These are phyloP conservation scores for Heliornis fulica DNA, from an alignment of 2,113 vertebrate species.

Conservation along the genomic window DNA sequence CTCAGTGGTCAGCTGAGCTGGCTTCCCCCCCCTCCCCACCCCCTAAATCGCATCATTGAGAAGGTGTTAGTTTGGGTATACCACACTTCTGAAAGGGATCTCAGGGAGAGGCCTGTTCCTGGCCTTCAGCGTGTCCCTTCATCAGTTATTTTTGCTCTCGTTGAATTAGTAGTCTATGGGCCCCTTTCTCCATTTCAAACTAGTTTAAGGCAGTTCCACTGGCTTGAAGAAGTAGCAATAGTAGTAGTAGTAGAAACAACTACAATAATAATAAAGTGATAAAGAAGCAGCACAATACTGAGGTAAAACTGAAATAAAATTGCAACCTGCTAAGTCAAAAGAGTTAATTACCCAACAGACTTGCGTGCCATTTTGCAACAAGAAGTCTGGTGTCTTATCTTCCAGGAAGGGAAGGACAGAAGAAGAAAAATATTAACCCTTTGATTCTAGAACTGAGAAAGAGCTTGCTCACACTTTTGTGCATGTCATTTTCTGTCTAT, in stretches of 20 bases:
- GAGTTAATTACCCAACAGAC: background rate
- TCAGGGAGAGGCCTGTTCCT: background rate
- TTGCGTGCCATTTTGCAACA: background rate
- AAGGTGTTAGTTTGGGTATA: background rate
- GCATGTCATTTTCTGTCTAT: background rate
- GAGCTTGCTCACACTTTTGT: background rate
- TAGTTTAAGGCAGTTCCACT: background rate
- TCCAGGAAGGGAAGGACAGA: background rate
- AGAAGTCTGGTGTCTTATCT: background rate
- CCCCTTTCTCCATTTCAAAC: background rate
- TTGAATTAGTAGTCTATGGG: background rate
- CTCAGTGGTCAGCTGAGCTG: background rate
- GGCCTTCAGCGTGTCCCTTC: background rate
- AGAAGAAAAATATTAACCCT: background rate
- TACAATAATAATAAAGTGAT: no score
- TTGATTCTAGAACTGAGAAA: background rate
- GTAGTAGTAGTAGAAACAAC: background rate
- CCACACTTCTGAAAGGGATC: background rate
- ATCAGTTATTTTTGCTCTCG: background rate
- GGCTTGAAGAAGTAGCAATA: background rate
- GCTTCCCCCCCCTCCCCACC: background rate
- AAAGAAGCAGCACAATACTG: background rate
- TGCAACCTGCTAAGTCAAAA: background rate
- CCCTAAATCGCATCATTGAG: fast-evolving
- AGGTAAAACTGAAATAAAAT: background rate